These are phyloP conservation scores for Neoscelio sp. DNA, from an alignment of 2,888 invertebrate genomes.

Conservation along the genomic window DNA sequence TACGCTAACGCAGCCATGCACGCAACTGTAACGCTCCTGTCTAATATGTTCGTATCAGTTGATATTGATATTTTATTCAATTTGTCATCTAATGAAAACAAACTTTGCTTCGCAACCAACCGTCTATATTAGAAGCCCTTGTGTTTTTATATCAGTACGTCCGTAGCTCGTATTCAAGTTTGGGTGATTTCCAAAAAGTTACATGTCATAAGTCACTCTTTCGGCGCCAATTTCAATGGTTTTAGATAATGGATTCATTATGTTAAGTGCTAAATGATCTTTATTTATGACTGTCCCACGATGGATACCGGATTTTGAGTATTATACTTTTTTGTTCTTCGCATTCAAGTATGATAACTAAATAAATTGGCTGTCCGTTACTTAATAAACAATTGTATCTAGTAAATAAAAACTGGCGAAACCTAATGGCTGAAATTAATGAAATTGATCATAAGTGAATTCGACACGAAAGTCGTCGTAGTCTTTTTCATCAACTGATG, in stretches of 20 bases:
- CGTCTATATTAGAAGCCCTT: conserved; percentile 2
- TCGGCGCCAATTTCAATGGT: conserved; percentile 52
- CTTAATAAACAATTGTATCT: too few relatives aligned
- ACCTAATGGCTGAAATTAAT: too few relatives aligned
- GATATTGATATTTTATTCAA: conserved; percentile 25
- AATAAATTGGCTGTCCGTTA: too few relatives aligned
- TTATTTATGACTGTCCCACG: conserved; percentile 41
- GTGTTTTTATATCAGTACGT: conserved; percentile 45
- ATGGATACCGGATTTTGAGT: too few relatives aligned
- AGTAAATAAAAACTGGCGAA: too few relatives aligned
- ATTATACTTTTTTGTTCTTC: too few relatives aligned
- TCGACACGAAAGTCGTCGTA: too few relatives aligned
- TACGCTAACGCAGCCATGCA: conserved; percentile 63
- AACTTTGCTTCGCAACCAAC: conserved; percentile 3
- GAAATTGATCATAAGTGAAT: too few relatives aligned
- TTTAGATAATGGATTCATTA: conserved; percentile 56
- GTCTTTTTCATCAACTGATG: too few relatives aligned
- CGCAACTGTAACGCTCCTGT: conserved; percentile 29
- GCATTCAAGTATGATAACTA: too few relatives aligned
- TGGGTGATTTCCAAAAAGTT: conserved; percentile 59
- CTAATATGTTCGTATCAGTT: conserved; percentile 35
- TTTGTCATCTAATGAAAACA: conserved; percentile 7
- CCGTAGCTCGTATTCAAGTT: conserved; percentile 33
- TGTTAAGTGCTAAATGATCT: conserved; percentile 53
- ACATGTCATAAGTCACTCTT: conserved; percentile 50